Percentiles rank a stretch among this genome's conserved stretches.
Conservation (phyloP, 1,140 invertebrate genomes). For the Ips typographus region DNA sequence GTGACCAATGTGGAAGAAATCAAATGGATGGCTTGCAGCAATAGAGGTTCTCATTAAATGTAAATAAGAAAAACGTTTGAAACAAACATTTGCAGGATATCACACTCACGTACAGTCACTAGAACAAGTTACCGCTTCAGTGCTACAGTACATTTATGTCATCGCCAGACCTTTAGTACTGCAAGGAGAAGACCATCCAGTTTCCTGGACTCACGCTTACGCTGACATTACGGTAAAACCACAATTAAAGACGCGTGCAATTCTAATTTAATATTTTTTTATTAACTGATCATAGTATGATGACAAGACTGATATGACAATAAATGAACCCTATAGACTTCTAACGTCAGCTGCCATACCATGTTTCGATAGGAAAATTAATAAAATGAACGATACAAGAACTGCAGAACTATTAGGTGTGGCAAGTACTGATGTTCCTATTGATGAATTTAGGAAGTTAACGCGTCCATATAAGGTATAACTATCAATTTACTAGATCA, state of each 20-base stretch:
- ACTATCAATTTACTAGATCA: neutral
- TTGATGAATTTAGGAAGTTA: constrained; percentile 83
- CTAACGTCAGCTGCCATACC: constrained; percentile 85
- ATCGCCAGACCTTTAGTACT: constrained; percentile 86
- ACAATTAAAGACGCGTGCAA: neutral
- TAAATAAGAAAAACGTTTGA: neutral
- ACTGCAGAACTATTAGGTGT: constrained; percentile 85
- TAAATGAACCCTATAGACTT: constrained; percentile 58
- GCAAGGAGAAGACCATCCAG: constrained; percentile 71
- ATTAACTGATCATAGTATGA: constrained; percentile 44
- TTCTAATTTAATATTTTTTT: neutral
- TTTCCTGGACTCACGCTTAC: constrained; percentile 88
- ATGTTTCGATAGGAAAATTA: constrained; percentile 73
- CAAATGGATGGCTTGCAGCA: constrained; percentile 93
- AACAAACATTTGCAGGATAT: constrained; percentile 64
- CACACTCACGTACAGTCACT: constrained; percentile 90
- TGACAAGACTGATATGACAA: constrained; percentile 52
- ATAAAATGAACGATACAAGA: constrained; percentile 58
- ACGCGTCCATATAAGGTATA: constrained; percentile 76
- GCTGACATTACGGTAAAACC: constrained; percentile 75
- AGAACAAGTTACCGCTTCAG: constrained; percentile 91
- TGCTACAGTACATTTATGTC: constrained; percentile 88
- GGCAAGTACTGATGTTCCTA: constrained; percentile 90
- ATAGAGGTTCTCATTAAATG: constrained; percentile 68
- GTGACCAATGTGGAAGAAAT: constrained; percentile 90